These are phyloP conservation scores for Rana temporaria DNA, from an alignment of 2,113 vertebrate species.

Conservation along the genomic window DNA sequence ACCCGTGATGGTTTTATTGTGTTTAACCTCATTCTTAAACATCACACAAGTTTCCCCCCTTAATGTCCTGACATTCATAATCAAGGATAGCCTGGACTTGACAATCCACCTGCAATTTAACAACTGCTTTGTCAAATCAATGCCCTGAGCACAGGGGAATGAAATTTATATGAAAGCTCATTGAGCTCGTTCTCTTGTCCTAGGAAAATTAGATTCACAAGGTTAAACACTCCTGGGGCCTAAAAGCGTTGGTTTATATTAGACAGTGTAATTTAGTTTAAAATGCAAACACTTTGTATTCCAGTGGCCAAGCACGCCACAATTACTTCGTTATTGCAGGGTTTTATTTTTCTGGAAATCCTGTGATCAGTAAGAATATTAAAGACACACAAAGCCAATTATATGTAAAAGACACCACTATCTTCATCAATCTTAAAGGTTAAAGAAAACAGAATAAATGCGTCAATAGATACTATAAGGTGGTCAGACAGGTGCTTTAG, in stretches of 20 bases:
- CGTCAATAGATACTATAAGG: no score
- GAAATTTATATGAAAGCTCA: constrained; percentile 38
- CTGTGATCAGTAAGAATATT: neutral
- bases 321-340: neutral
- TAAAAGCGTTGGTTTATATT: neutral
- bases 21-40: constrained; percentile 1
- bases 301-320: constrained; percentile 3
- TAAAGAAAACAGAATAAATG: no score
- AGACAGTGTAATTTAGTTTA: constrained; percentile 13
- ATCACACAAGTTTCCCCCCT: neutral
- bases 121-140: constrained; percentile 35
- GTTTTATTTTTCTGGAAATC: constrained; percentile 9
- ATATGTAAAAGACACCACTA: neutral
- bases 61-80: constrained; percentile 44
- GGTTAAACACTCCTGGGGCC: constrained; percentile 40
- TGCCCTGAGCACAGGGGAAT: constrained; percentile 25
- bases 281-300: constrained; percentile 28
- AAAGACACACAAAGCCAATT: neutral
- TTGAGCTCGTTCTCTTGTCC: constrained; percentile 27
- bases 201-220: constrained; percentile 44
- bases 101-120: constrained; percentile 50
- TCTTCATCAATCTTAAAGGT: no score
- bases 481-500: no score
- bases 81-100: constrained; percentile 29
- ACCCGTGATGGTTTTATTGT: neutral